Conservation (phyloP, 1,140 invertebrate species). For the Tetranychus cinnabarinus region DNA sequence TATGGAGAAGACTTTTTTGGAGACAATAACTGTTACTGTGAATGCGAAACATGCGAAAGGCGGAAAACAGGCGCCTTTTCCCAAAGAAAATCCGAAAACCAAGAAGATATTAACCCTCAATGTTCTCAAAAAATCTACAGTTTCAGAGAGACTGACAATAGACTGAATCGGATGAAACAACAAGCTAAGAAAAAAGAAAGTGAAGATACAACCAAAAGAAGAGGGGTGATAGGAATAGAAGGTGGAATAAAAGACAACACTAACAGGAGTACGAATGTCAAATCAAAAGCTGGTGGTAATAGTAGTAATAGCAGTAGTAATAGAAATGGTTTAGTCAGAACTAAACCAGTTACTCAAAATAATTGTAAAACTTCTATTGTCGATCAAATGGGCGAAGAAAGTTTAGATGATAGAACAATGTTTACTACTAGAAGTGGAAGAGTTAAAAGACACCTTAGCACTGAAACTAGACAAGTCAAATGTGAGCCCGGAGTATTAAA, state of each 20-base stretch:
- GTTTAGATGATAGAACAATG: not conserved
- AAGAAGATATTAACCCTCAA: not conserved
- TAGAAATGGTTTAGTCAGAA: slow-evolving; percentile 18
- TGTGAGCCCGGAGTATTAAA: not conserved
- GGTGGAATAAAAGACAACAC: not conserved
- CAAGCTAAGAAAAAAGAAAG: slow-evolving; percentile 11
- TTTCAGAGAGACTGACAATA: slow-evolving; percentile 77
- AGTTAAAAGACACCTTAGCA: not conserved
- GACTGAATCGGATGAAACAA: slow-evolving; percentile 60
- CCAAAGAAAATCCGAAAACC: not conserved
- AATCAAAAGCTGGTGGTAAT: slow-evolving; percentile 18
- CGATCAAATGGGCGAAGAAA: not conserved
- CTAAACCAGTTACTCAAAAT: slow-evolving; percentile 13
- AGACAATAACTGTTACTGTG: slow-evolving; percentile 81
- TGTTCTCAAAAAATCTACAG: slow-evolving; percentile 39
- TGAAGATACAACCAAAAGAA: slow-evolving; percentile 3
- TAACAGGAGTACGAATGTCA: slow-evolving; percentile 11
- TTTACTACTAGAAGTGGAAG: not conserved
- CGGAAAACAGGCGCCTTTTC: slow-evolving; percentile 8
- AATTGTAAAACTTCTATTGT: not conserved
- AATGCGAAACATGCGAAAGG: slow-evolving; percentile 92
- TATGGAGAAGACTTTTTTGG: slow-evolving; percentile 98
- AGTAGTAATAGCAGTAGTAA: not conserved
- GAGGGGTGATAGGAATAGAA: not conserved
- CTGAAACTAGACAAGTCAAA: not conserved